Conservation (phyloP, 2,888 invertebrate species). For the Busseola fusca region DNA sequence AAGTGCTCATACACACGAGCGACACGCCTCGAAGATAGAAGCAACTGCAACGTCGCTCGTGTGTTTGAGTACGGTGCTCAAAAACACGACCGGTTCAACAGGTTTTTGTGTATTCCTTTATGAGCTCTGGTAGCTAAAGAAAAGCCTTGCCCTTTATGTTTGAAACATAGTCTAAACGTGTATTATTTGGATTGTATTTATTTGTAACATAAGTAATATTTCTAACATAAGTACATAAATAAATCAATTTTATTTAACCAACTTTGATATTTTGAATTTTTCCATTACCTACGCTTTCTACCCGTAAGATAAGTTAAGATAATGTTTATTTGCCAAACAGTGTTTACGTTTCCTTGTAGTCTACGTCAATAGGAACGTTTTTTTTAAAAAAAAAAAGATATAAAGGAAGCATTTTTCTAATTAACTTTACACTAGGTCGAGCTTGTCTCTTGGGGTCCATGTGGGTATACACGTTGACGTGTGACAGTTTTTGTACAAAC, state of each 20-base stretch:
- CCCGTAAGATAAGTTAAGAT: too few species aligned
- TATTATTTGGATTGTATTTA: conserved; percentile 58
- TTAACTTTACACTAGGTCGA: not conserved
- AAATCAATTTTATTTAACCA: conserved; percentile 55
- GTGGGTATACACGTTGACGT: not conserved
- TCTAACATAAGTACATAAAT: conserved; percentile 64
- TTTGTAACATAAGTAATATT: conserved; percentile 62
- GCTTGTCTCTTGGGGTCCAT: not conserved
- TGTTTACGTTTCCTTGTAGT: too few species aligned
- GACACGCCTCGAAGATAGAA: not conserved
- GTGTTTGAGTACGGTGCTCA: not conserved
- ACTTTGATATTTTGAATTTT: not conserved
- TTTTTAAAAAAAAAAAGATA: too few species aligned
- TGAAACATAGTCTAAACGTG: conserved; percentile 29
- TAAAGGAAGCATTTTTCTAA: not conserved
- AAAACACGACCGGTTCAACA: too few species aligned
- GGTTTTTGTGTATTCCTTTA: not conserved
- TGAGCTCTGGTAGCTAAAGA: conserved; percentile 15
- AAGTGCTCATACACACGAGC: not conserved
- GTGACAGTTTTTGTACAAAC: too few species aligned
- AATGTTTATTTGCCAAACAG: too few species aligned
- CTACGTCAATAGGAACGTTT: too few species aligned
- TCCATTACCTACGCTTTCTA: not conserved
- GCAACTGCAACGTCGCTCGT: not conserved
- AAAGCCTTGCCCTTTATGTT: conserved; percentile 15